Evolutionary conservation across 2,797 vertebrate species (phyloP), one percentile per base, ranked within the genome.

Genomic region (Euthynnus affinis): DNA sequence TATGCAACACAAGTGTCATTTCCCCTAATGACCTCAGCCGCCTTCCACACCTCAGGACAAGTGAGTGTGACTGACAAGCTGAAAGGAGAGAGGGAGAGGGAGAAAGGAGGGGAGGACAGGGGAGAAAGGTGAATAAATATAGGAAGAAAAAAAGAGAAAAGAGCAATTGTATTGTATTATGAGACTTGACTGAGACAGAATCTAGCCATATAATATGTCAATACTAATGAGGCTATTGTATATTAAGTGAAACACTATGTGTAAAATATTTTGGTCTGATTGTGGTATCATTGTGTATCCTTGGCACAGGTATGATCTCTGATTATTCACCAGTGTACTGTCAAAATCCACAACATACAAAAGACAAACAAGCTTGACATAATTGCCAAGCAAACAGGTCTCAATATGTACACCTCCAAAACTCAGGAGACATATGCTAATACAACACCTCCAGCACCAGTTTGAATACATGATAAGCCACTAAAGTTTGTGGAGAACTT

Each of bases 1-100:
- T 92, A 93, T 88, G 89, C 80, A 84, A 78, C 87, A 82, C 76
- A 81, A 74, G 83, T 93, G 93, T 92, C 85, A 92, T 94, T 94
- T 93, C 89, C 90, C 90, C 84, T 93, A 94, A 95, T 92, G 92
- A 94, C 87, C 88, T 81, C 76, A 84, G 79, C 71, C 62, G 82
- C 88, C 86, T 83, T 93, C 93, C 88, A 92, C 92, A 93, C 92
- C 88, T 93, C 89, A 76, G 82, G 88, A 92, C 87, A 92, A 94
- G 93, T 94, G 93, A 95, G 95, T 94, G 94, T 92, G 89, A 76
- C 85, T 94, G 94, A 95, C 85, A 91, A 70, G 77, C 44, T 29
- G 64, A 51, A 34, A 53, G 58, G 49, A 62, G 40, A 20, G 52
- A 25, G 37, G 48, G 51, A 53, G 49, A 17, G 27, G 49, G 52